These are phyloP conservation scores for Pentamera pediparva DNA, from an alignment of 53 echinoderm and acorn worm species.

Conservation along the genomic window DNA sequence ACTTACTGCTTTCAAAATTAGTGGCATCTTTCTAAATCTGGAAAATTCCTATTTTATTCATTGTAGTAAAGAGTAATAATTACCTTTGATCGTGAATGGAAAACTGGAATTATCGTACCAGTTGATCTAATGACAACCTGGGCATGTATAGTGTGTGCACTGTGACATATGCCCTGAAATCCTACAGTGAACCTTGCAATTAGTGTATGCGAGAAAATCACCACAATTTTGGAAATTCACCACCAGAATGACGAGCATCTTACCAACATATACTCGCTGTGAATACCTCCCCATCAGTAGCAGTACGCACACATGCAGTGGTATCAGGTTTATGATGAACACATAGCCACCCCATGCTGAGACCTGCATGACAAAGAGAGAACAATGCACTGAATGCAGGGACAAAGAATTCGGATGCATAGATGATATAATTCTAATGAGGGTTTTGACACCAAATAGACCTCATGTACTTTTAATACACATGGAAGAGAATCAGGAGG, in stretches of 20 bases:
- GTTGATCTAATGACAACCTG: too few species aligned
- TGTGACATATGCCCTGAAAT: background rate
- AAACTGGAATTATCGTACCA: too few species aligned
- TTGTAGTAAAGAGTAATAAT: too few species aligned
- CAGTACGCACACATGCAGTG: conserved; percentile 90
- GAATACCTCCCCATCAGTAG: conserved; percentile 92
- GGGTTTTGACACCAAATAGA: too few species aligned
- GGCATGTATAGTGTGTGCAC: background rate
- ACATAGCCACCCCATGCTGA: conserved; percentile 99
- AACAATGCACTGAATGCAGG: background rate
- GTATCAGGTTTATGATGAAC: conserved; percentile 94
- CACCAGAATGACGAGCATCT: conserved; percentile 14
- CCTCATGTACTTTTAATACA: too few species aligned
- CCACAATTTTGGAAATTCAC: background rate
- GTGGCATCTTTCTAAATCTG: too few species aligned
- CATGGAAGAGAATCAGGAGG: too few species aligned
- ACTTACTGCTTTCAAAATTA: too few species aligned
- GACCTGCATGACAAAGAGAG: conserved; percentile 51
- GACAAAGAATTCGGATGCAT: background rate
- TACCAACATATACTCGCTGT: conserved; percentile 80
- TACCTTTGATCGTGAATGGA: too few species aligned
- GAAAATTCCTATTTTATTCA: too few species aligned
- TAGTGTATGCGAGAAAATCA: background rate
- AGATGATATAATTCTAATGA: background rate
- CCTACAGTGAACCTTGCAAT: background rate